Conservation (phyloP, 2,888 invertebrate species). For the Strigamia crassipes region DNA sequence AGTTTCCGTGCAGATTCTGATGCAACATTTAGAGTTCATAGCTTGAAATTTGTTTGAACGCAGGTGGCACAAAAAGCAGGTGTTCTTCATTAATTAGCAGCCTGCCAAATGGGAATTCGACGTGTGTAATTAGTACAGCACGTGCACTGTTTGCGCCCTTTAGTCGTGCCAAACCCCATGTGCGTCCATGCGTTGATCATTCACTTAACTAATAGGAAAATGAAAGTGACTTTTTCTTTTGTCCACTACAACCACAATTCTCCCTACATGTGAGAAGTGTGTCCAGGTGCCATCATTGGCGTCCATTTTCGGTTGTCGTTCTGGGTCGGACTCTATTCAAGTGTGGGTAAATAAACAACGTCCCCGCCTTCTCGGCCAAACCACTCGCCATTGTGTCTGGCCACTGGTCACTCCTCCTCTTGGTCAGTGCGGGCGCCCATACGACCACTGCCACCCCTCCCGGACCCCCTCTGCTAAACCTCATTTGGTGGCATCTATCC, state of each 20-base stretch:
- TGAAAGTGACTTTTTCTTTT: constrained; percentile 21
- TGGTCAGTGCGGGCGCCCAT: constrained; percentile 21
- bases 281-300: constrained; percentile 16
- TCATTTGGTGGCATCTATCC: constrained; percentile 21
- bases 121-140: constrained; percentile 11
- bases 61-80: not conserved
- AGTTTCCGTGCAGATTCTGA: not conserved
- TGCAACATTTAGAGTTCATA: not conserved
- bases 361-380: constrained; percentile 21
- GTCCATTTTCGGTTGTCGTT: constrained; percentile 16
- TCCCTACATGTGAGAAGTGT: constrained; percentile 4
- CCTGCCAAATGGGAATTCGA: not conserved
- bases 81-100: not conserved
- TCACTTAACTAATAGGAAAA: constrained; percentile 21
- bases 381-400: constrained; percentile 21
- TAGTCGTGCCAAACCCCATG: constrained; percentile 12
- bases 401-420: constrained; percentile 21
- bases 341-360: constrained; percentile 21
- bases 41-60: not conserved
- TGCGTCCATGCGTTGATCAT: constrained; percentile 21
- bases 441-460: constrained; percentile 21
- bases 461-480: constrained; percentile 11
- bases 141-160: constrained; percentile 6
- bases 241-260: constrained; percentile 21
- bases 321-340: constrained; percentile 16